A percentile compares a stretch with the other conserved stretches of the same genome.
Conservation (phyloP, 2,888 invertebrate species). For the Drosophila kuntzei region DNA sequence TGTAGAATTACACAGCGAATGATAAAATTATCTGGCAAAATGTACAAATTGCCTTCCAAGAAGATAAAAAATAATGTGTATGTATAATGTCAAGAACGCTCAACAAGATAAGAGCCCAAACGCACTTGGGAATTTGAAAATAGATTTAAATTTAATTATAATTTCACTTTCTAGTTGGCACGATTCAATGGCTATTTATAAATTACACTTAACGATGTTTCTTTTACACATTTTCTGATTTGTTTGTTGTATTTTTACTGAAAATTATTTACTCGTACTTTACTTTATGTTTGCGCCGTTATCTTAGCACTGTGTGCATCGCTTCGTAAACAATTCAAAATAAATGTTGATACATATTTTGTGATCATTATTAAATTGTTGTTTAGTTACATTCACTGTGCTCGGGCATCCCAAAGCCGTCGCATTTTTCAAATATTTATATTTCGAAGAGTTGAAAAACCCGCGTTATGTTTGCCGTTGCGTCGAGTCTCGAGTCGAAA, state of each 20-base stretch:
- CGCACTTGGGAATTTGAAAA: slow-evolving; percentile 38
- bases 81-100: slow-evolving; percentile 48
- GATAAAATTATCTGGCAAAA: slow-evolving; percentile 20
- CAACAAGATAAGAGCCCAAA: slow-evolving; percentile 42
- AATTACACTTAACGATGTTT: slow-evolving; percentile 8
- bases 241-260: not conserved
- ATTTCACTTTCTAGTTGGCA: slow-evolving; percentile 46
- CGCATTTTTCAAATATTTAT: slow-evolving; percentile 41
- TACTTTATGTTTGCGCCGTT: slow-evolving; percentile 16
- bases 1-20: slow-evolving; percentile 4
- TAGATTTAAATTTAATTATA: slow-evolving; percentile 26
- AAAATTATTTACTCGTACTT: slow-evolving; percentile 6
- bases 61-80: slow-evolving; percentile 40
- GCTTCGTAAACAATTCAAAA: slow-evolving; percentile 2
- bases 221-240: slow-evolving; percentile 4
- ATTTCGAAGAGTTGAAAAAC: slow-evolving; percentile 33
- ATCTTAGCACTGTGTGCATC: slow-evolving; percentile 12
- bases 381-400: slow-evolving; percentile 26
- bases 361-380: slow-evolving; percentile 25
- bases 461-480: slow-evolving; percentile 40
- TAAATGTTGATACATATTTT: slow-evolving; percentile 12
- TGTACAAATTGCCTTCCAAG: slow-evolving; percentile 16
- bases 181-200: slow-evolving; percentile 46
- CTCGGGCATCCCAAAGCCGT: slow-evolving; percentile 32
- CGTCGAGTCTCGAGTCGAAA: slow-evolving; percentile 68